Evolutionary conservation across 2,113 vertebrate species (phyloP).

Genomic region (Psilopsiagon aurifrons): DNA sequence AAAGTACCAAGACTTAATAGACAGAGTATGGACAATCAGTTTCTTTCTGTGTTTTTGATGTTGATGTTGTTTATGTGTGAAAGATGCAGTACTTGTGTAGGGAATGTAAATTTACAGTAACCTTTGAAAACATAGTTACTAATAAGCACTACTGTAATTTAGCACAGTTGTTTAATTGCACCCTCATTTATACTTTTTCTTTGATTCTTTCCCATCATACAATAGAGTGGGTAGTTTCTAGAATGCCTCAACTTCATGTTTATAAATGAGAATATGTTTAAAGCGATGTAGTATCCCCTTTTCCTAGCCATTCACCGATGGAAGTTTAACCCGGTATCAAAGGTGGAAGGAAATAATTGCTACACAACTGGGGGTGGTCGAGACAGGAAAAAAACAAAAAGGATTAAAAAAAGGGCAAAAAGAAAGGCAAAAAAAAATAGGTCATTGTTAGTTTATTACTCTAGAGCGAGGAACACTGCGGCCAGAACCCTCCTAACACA

Average conservation of each 20-base stretch:
- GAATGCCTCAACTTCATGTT: constrained; percentile 83
- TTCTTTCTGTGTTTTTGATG: constrained; percentile 98
- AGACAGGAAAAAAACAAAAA: constrained; percentile 17
- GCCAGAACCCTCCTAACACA: constrained; percentile 65
- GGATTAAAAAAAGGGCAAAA: neutral
- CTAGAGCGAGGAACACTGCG: constrained; percentile 55
- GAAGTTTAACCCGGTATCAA: constrained; percentile 45
- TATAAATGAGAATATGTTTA: constrained; percentile 84
- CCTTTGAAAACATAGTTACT: constrained; percentile 99
- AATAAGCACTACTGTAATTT: constrained; percentile 99
- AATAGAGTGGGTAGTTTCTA: constrained; percentile 84
- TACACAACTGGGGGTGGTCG: constrained; percentile 8
- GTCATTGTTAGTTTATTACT: constrained; percentile 65
- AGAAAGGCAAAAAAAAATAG: constrained; percentile 16
- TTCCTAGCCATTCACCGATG: constrained; percentile 69
- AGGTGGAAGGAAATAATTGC: constrained; percentile 55
- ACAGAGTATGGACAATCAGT: constrained; percentile 99
- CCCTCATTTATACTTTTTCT: constrained; percentile 86
- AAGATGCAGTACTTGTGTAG: constrained; percentile 99
- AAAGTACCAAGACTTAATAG: constrained; percentile 94
- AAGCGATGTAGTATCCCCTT: constrained; percentile 79
- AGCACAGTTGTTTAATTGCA: constrained; percentile 92
- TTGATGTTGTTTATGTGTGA: constrained; percentile 99
- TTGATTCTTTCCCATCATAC: constrained; percentile 84
- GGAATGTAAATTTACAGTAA: constrained; percentile 99